Evolutionary conservation across 2,113 vertebrate genomes (phyloP).

Genomic region (Mesocricetus auratus): DNA sequence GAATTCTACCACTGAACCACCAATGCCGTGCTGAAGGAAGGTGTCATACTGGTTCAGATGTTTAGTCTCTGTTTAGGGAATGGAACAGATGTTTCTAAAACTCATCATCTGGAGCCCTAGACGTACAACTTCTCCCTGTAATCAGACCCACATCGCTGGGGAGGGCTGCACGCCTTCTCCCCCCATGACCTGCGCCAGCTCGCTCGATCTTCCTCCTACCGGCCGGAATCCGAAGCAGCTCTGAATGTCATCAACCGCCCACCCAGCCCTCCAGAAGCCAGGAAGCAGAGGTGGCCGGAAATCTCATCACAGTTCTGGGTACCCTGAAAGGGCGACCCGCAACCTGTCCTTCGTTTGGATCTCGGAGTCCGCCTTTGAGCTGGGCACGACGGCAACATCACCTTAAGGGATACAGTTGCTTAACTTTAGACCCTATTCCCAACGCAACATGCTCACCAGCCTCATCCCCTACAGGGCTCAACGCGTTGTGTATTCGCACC

Average conservation of each 20-base stretch:
- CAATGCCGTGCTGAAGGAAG: fast-evolving
- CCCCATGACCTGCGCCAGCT: fast-evolving
- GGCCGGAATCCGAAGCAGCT: neutral
- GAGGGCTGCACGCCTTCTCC: neutral
- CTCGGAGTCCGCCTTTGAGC: neutral
- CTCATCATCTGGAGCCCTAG: neutral
- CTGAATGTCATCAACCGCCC: neutral
- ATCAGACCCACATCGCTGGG: fast-evolving
- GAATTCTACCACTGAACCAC: conserved; percentile 66
- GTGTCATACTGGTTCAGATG: fast-evolving
- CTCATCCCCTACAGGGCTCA: neutral
- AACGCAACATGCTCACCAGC: neutral
- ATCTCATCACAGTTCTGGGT: neutral
- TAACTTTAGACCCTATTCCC: neutral
- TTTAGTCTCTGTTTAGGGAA: neutral
- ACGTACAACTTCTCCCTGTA: fast-evolving
- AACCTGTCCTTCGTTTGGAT: fast-evolving
- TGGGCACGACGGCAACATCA: fast-evolving
- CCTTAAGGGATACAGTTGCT: neutral
- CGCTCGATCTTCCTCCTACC: neutral
- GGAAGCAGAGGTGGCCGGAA: neutral
- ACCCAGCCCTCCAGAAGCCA: neutral
- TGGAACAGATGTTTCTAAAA: fast-evolving
- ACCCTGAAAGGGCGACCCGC: neutral
- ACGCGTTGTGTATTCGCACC: neutral